A percentile compares a stretch with the other conserved stretches of the same genome.
phyloP scores from a whole-genome alignment of 1,140 invertebrate species.

The Magallana angulata region DNA sequence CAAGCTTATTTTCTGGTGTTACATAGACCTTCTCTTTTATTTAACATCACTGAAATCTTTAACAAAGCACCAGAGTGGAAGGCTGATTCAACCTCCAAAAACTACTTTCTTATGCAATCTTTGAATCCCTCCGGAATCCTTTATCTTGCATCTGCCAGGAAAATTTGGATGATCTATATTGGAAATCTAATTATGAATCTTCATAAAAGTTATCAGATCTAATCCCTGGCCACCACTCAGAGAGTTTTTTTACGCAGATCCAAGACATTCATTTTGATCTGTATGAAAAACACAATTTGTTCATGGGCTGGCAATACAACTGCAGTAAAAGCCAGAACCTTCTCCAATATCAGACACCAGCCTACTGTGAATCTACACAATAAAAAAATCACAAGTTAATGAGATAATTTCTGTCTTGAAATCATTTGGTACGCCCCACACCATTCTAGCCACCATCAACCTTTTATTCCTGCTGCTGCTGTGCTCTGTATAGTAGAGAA shows the following conservation, averaged over 20 bases:
- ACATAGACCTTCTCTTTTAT: too few relatives aligned
- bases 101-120: neutral
- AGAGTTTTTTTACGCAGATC: neutral
- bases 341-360: neutral
- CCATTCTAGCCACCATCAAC: too few relatives aligned
- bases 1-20: too few relatives aligned
- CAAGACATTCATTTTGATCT: neutral
- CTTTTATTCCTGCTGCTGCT: too few relatives aligned
- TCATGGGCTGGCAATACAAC: neutral
- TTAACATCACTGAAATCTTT: too few relatives aligned
- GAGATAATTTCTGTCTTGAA: neutral
- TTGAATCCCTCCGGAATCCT: neutral
- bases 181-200: conserved; percentile 10
- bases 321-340: neutral
- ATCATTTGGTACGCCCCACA: neutral
- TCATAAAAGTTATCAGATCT: neutral
- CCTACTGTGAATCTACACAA: conserved; percentile 1
- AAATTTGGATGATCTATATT: neutral
- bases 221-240: conserved; percentile 1
- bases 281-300: neutral
- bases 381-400: neutral
- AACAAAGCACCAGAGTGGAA: neutral
- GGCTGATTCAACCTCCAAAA: neutral
- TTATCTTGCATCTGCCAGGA: neutral
- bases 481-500: too few relatives aligned